Base-by-base conservation (phyloP, 2,888 invertebrate species). In the Cataglyphis cursor region DNA sequence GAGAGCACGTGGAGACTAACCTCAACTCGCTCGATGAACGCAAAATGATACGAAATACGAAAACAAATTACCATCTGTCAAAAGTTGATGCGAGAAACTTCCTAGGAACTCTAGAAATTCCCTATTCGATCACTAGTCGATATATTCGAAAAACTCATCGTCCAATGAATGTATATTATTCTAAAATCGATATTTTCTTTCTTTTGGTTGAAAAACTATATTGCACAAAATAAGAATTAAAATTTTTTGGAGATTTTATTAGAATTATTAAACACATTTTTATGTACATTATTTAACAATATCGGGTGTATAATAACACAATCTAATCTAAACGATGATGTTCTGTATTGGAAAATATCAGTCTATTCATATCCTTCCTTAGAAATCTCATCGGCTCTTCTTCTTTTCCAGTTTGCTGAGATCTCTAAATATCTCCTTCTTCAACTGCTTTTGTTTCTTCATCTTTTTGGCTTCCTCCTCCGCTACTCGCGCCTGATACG, bases 381-480 rank as follows among this genome's bases (percentile, higher is more conserved):
- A 1, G 9, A 41, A 35, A 6, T 24, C 31, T 78, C 48, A 85
- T 15, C 61, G 44, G 0, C 86, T 89, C 24, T 85, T 88, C 68
- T 92, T 92, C 73, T 96, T 96, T 85, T 96, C 95, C 83, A 95
- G 94, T 95, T 98, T 97, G 95, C 97, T 97, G 73, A 97, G 95
- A 81, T 97, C 96, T 84, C 97, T 96, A 92, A 97, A 98, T 44
- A 98, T 96, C 93, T 97, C 97, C 94, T 48, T 48, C 18, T 98
- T 97, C 83, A 97, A 94, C 92, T 97, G 97, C 92, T 97, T 98
- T 91, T 98, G 97, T 31, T 97, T 96, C 88, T 96, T 96, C 31
- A 97, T 92, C 91, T 97, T 97, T 18, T 48, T 48, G 18, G 18
- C 48, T 48, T 48, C 48, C 18, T 48, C 48, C 48, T 48, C 48